These are phyloP conservation scores for Anolis carolinensis DNA, from an alignment of 2,113 vertebrate species.

Conservation along the genomic window DNA sequence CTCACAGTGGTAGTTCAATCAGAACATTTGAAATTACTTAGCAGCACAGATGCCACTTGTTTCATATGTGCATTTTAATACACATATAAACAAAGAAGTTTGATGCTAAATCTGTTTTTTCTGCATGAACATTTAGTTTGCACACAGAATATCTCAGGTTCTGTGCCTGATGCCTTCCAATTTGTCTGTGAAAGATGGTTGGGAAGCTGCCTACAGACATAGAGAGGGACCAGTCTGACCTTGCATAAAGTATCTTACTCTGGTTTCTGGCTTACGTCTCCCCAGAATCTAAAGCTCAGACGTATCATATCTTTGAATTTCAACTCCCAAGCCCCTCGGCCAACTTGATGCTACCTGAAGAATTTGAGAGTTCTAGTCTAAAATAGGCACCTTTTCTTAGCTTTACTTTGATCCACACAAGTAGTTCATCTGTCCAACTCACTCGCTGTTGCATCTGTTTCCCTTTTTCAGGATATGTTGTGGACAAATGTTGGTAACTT, in stretches of 20 bases:
- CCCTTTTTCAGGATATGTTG: neutral
- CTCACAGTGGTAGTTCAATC: neutral
- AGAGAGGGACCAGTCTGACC: too few relatives aligned
- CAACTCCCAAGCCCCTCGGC: too few relatives aligned
- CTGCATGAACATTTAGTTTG: neutral
- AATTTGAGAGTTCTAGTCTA: too few relatives aligned
- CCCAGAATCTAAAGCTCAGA: too few relatives aligned
- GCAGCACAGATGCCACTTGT: neutral
- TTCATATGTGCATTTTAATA: neutral
- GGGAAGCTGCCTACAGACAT: too few relatives aligned
- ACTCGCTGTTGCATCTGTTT: neutral
- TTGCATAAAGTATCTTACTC: neutral
- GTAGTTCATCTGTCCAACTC: neutral
- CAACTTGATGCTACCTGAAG: too few relatives aligned
- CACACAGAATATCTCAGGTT: neutral
- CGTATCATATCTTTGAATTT: too few relatives aligned
- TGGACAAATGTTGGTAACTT: neutral
- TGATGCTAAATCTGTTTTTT: neutral
- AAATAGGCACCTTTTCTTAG: too few relatives aligned
- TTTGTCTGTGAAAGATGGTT: neutral
- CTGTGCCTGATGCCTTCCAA: neutral
- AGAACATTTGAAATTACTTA: neutral
- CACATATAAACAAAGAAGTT: neutral
- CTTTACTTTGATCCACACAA: neutral
- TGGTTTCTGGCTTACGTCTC: neutral